Conservation (phyloP, 2,113 vertebrate genomes). For the Gnathochromis pfefferi region DNA sequence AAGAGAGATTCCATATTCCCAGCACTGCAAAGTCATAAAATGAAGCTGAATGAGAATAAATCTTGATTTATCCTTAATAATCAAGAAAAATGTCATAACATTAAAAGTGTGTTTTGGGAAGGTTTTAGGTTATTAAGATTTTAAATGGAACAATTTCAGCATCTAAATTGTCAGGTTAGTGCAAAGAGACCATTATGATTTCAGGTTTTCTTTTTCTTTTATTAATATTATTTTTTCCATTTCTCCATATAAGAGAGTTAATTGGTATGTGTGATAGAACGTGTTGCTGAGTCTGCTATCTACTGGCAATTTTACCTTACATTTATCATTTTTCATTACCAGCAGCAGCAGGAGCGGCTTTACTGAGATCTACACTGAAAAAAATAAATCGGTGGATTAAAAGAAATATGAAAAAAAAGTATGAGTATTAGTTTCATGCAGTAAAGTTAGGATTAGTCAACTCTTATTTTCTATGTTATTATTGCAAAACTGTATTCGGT, state of each 20-base stretch:
- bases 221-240: neutral
- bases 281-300: neutral
- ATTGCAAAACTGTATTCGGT: neutral
- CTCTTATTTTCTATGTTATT: neutral
- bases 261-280: neutral
- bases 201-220: neutral
- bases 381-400: neutral
- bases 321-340: neutral
- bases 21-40: constrained; percentile 77
- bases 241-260: neutral
- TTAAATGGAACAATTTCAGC: neutral
- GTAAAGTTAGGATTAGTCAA: neutral
- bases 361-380: neutral
- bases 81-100: neutral
- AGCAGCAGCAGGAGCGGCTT: neutral
- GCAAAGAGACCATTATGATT: neutral
- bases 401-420: neutral
- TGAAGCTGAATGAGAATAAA: neutral
- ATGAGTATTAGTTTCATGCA: neutral
- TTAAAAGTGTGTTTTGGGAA: neutral
- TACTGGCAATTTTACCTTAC: neutral
- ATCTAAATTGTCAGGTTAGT: neutral
- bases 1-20: constrained; percentile 96
- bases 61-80: neutral
- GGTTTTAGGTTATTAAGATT: neutral